Evolutionary conservation across 1,140 invertebrate genomes (phyloP).

Genomic region (Drosophila suzukii): DNA sequence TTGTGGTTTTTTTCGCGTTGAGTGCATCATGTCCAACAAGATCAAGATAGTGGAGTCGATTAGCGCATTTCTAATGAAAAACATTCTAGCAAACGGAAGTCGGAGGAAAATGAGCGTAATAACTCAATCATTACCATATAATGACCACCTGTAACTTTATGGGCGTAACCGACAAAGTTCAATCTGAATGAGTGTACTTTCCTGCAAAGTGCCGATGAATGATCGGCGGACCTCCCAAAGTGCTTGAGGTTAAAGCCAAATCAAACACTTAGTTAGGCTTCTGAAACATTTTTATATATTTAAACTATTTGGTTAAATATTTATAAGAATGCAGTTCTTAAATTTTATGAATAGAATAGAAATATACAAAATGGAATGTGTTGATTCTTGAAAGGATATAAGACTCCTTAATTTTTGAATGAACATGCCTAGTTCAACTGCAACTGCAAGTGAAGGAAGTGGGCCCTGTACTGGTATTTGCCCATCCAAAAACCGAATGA

Average conservation of each 20-base stretch:
- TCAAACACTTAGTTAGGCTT: slow-evolving; percentile 36
- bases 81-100: slow-evolving; percentile 49
- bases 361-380: too few relatives aligned
- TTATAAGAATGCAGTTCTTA: too few relatives aligned
- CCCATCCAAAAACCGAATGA: slow-evolving; percentile 54
- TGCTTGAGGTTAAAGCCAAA: slow-evolving; percentile 14
- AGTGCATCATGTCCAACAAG: slow-evolving; percentile 70
- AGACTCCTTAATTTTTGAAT: neutral
- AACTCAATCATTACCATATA: slow-evolving; percentile 57
- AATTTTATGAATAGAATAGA: too few relatives aligned
- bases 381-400: too few relatives aligned
- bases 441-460: neutral
- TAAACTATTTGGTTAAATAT: too few relatives aligned
- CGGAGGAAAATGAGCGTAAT: slow-evolving; percentile 42
- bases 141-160: slow-evolving; percentile 27
- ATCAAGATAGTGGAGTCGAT: slow-evolving; percentile 65
- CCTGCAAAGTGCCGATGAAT: slow-evolving; percentile 5
- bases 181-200: slow-evolving; percentile 22
- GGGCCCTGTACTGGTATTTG: slow-evolving; percentile 14
- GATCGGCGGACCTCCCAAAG: slow-evolving; percentile 10
- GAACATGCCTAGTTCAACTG: neutral
- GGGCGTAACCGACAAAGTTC: slow-evolving; percentile 48
- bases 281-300: neutral
- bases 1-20: slow-evolving; percentile 69
- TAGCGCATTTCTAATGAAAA: slow-evolving; percentile 62